Evolutionary conservation across 2,797 vertebrate genomes (phyloP).

Genomic region (Neoniphon sammara): DNA sequence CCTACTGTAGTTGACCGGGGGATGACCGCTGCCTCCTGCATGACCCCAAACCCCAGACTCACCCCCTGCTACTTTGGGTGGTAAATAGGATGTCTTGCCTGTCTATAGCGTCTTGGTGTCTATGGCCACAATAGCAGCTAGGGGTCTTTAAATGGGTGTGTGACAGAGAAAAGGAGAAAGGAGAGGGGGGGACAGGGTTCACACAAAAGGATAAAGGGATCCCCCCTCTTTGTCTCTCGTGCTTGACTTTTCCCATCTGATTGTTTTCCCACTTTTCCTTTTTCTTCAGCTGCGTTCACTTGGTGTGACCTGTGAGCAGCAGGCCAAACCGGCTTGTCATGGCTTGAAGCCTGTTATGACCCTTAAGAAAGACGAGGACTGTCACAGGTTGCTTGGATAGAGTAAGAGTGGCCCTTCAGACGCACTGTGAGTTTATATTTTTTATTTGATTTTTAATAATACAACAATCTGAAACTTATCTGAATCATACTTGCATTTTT

Average conservation of each 20-base stretch:
- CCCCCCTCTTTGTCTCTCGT: slow-evolving; percentile 75
- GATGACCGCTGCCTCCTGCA: slow-evolving; percentile 96
- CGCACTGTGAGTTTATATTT: not conserved
- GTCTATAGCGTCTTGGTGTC: slow-evolving; percentile 84
- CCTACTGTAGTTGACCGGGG: slow-evolving; percentile 96
- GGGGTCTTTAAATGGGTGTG: slow-evolving; percentile 82
- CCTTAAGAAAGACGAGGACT: not conserved
- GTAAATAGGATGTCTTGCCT: slow-evolving; percentile 87
- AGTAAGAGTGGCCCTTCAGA: not conserved
- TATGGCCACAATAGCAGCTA: slow-evolving; percentile 83
- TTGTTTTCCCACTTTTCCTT: slow-evolving; percentile 79
- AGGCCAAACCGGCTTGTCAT: slow-evolving; percentile 54
- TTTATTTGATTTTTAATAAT: not conserved
- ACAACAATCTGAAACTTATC: not conserved
- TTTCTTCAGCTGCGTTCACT: slow-evolving; percentile 74
- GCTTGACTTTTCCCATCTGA: slow-evolving; percentile 84
- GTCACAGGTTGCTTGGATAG: slow-evolving; percentile 7
- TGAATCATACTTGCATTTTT: not conserved
- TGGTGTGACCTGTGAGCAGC: slow-evolving; percentile 68
- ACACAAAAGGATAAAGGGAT: slow-evolving; percentile 81
- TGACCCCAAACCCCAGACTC: slow-evolving; percentile 92
- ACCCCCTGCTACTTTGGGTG: slow-evolving; percentile 84
- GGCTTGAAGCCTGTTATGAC: slow-evolving; percentile 48
- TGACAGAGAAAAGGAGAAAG: slow-evolving; percentile 72
- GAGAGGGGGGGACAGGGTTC: slow-evolving; percentile 57